Percentiles rank a stretch among this genome's conserved stretches.
These are phyloP conservation scores for Pelobates cultripes DNA, from an alignment of 2,797 vertebrate species.

Conservation along the genomic window DNA sequence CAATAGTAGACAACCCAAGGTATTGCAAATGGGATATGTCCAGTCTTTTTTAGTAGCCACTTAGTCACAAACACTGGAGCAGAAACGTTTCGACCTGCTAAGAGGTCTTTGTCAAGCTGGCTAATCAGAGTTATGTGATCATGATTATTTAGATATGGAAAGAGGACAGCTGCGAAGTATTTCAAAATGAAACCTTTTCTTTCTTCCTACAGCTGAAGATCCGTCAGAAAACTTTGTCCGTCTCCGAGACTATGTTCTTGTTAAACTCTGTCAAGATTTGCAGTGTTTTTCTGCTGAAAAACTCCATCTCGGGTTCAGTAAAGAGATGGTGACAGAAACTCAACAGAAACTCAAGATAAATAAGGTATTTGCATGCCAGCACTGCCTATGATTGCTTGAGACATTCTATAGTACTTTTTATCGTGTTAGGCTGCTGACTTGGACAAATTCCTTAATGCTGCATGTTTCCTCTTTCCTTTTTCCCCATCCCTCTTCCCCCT, in stretches of 20 bases:
- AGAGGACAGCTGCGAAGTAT: too few relatives aligned
- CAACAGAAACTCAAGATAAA: conserved; percentile 95
- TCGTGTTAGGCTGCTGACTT: conserved; percentile 11
- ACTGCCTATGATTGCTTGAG: neutral
- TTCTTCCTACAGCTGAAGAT: conserved; percentile 85
- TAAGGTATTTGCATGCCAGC: conserved; percentile 78
- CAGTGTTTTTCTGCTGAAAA: conserved; percentile 86
- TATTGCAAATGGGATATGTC: too few relatives aligned
- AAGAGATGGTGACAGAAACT: conserved; percentile 88
- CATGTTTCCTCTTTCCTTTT: conserved; percentile 4
- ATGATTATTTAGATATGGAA: too few relatives aligned
- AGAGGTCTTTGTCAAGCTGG: too few relatives aligned
- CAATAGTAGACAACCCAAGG: too few relatives aligned
- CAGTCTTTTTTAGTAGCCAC: too few relatives aligned
- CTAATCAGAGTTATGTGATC: too few relatives aligned
- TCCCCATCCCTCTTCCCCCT: too few relatives aligned
- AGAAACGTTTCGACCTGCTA: too few relatives aligned
- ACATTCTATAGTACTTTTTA: conserved; percentile 6
- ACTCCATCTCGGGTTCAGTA: conserved; percentile 86
- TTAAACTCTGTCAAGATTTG: conserved; percentile 89
- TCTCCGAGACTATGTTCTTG: conserved; percentile 93
- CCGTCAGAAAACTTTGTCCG: conserved; percentile 95
- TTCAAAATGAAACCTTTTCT: neutral
- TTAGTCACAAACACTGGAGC: too few relatives aligned
- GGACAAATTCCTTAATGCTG: conserved; percentile 29